Percentiles rank a stretch among this genome's conserved stretches.
Evolutionary conservation across 2,113 vertebrate genomes (phyloP).

Genomic region (Chionodraco myersi): DNA sequence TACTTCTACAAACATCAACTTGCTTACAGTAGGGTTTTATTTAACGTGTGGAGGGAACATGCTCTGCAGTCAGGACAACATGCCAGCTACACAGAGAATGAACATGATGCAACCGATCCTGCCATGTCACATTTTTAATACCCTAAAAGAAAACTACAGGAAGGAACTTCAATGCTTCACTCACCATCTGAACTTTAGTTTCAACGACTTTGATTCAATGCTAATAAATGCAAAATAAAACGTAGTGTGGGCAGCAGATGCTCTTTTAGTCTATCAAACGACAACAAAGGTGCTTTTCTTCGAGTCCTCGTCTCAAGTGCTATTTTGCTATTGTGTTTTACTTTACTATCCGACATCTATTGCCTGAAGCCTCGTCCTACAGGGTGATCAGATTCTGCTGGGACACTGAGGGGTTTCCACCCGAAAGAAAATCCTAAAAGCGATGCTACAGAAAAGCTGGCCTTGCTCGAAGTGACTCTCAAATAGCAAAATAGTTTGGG

Average conservation of each 20-base stretch:
- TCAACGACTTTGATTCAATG: conserved; percentile 17
- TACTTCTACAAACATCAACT: conserved; percentile 57
- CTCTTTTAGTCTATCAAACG: conserved; percentile 19
- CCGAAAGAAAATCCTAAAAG: conserved; percentile 62
- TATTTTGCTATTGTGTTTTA: conserved; percentile 44
- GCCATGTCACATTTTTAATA: conserved; percentile 38
- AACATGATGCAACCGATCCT: conserved; percentile 61
- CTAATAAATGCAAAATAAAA: conserved; percentile 35
- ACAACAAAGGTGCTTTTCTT: conserved; percentile 3
- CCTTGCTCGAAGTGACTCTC: conserved; percentile 60
- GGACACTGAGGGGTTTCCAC: conserved; percentile 35
- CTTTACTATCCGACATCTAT: conserved; percentile 27
- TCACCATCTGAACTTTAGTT: conserved; percentile 22
- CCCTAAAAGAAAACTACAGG: conserved; percentile 14
- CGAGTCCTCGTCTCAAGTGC: conserved; percentile 40
- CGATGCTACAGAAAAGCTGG: conserved; percentile 75
- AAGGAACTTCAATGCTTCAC: conserved; percentile 19
- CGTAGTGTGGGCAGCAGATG: conserved; percentile 26
- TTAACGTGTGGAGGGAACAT: conserved; percentile 62
- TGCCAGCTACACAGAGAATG: conserved; percentile 72
- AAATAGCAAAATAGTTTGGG: conserved; percentile 64
- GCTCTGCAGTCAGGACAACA: conserved; percentile 76
- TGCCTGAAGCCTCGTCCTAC: conserved; percentile 39
- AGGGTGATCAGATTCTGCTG: conserved; percentile 22
- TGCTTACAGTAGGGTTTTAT: conserved; percentile 54